Conservation (phyloP, 1,140 invertebrate species). For the Hesperophylax magnus region DNA sequence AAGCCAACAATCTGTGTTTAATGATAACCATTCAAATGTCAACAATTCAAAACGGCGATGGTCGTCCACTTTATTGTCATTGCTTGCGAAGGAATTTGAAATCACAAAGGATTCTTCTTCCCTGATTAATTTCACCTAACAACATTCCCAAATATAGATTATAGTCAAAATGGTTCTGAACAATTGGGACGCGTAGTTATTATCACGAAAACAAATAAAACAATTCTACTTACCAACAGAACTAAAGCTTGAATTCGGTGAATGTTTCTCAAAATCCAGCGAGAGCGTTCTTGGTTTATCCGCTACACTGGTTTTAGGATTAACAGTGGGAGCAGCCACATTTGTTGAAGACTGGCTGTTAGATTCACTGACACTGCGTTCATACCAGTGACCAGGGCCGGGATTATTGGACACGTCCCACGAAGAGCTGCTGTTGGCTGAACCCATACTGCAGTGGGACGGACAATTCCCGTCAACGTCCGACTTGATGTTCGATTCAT, state of each 20-base stretch:
- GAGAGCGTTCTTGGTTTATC: constrained; percentile 77
- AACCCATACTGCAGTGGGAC: constrained; percentile 60
- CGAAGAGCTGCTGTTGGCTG: constrained; percentile 60
- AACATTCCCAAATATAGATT: too few species aligned
- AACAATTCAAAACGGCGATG: too few species aligned
- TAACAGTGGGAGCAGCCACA: constrained; percentile 58
- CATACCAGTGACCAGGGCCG: constrained; percentile 69
- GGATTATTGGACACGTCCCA: constrained; percentile 65
- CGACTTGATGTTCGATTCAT: constrained; percentile 60
- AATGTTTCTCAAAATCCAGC: constrained; percentile 76
- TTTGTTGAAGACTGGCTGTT: constrained; percentile 56
- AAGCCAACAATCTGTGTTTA: too few species aligned
- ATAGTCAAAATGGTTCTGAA: too few species aligned
- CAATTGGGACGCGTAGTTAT: too few species aligned
- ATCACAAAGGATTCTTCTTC: too few species aligned
- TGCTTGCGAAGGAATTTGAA: too few species aligned
- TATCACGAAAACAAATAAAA: not conserved
- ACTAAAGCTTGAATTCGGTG: constrained; percentile 61
- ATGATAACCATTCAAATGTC: too few species aligned
- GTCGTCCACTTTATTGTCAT: too few species aligned
- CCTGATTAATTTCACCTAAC: too few species aligned
- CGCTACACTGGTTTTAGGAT: constrained; percentile 53
- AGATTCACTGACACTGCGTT: constrained; percentile 72
- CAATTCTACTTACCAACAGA: constrained; percentile 61
- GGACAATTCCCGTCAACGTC: constrained; percentile 69